Base-by-base conservation (phyloP, 2,888 invertebrate genomes). In the Plagodis pulveraria region DNA sequence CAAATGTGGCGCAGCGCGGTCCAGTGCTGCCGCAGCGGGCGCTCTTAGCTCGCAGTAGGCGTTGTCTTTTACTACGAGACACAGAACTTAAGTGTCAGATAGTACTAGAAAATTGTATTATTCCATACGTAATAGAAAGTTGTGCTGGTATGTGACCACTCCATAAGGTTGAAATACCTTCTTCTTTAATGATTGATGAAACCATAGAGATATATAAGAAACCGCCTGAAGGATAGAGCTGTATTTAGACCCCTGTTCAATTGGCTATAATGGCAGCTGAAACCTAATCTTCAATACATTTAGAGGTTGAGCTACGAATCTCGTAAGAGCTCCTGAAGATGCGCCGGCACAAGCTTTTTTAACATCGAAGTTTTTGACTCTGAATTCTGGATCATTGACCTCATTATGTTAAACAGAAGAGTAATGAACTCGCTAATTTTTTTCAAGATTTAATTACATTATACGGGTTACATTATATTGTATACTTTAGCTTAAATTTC, bases 251-350 rank as follows among this genome's bases (percentile, higher is more conserved):
- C 89, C 77, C 22, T 60, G 62, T 62, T 77, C 58, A 60, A 99
- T 95, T 6, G 99, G 98, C 82, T 99, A 99, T 10, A 98, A 95
- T 94, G 99, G 99, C 40, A 99, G 91, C 95, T 99, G 99, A 91
- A 99, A 99, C 71, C 99, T 94, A 76, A 99, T 99, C 93, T 99
- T 99, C 45, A 99, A 83, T 11, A 99, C 99, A 93, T 99, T 99
- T 38, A 99, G 92, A 0, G 99, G 99, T 83, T 99, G 98, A 67
- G 95, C 95, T 44, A 96, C 69, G 12, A 95, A 95, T 73, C 99
- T 94, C 0, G 98, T 98, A 46, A 97, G 84, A 46, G 96, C 95
- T 5, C 98, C 98, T 63, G 98, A 95, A 11, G 94, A 78, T 10
- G 96, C 98, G 38, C 99, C 99, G 65, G 98, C 97, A 57, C 95